Evolutionary conservation across 2,113 vertebrate species (phyloP).

Genomic region (Crocuta crocuta): DNA sequence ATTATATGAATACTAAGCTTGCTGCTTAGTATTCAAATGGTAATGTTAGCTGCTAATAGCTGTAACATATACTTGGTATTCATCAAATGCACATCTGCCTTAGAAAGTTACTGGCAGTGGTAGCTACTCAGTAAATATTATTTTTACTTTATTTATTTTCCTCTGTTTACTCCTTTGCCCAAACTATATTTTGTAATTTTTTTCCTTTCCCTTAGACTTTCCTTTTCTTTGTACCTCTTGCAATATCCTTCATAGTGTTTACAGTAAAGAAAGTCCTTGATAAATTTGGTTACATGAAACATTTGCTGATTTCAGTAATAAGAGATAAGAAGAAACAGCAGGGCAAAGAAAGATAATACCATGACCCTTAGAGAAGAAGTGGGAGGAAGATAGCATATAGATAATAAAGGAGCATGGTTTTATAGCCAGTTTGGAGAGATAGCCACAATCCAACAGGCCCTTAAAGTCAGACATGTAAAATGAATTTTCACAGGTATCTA

Average conservation of each 20-base stretch:
- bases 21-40: background rate
- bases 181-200: background rate
- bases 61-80: background rate
- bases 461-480: background rate
- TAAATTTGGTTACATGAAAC: background rate
- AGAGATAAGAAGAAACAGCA: background rate
- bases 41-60: background rate
- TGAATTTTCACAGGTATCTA: background rate
- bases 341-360: background rate
- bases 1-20: background rate
- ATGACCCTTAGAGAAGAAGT: background rate
- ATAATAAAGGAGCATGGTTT: background rate
- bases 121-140: slow-evolving; percentile 13
- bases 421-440: background rate
- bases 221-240: background rate
- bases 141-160: background rate
- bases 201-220: background rate
- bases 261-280: background rate
- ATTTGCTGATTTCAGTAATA: background rate
- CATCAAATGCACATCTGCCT: background rate
- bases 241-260: background rate
- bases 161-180: background rate
- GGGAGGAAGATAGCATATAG: background rate
- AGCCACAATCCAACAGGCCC: background rate
- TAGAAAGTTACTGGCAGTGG: background rate